Base-by-base conservation (phyloP, 2,797 vertebrate genomes). In the Acanthornis magna region DNA sequence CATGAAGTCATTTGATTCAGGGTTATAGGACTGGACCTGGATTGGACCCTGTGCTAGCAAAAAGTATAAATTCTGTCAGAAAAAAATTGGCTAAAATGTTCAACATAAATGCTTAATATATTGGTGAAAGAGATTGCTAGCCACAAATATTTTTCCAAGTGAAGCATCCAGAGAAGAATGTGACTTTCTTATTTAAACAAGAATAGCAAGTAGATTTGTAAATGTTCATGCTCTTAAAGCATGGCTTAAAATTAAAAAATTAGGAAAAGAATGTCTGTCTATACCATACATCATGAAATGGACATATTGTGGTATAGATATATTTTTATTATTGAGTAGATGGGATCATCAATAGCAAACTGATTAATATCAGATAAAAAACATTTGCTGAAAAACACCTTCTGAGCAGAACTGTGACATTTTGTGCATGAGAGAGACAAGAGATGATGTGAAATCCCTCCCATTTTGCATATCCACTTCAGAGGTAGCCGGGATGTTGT, bases 401-500 rank as follows among this genome's bases (percentile, higher is more conserved):
- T 88, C 43, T 71, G 45, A 84, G 45, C 70, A 86, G 71, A 92
- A 74, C 42, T 38, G 61, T 71, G 53, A 20, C 45, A 82, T 88
- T 93, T 70, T 93, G 32, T 92, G 38, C 57, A 19, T 60, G 29
- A 43, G 57, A 73, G 61, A 91, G 48, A 83, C 10, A 60, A 70
- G 74, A 36, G 63, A 63, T 50, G 21, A 86, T 78, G 23, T 58
- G 53, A 94, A 90, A 95, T 79, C 55, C 63, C 82, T 96, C 85
- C 66, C 63, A 47, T 83, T 91, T 88, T 71, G 22, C 80, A 51
- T 73, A 93, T 72, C 71, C 88, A 65, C 85, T 94, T 95, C 77
- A 91, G 85, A 94, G 75, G 74, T 76, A 96, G 88, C 74, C 77
- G 65, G 91, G 89, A 91, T 96, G 94, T 93, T 72, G 94, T 96